Base-by-base conservation (phyloP, 2,113 vertebrate genomes). In the Tragelaphus strepsiceros region DNA sequence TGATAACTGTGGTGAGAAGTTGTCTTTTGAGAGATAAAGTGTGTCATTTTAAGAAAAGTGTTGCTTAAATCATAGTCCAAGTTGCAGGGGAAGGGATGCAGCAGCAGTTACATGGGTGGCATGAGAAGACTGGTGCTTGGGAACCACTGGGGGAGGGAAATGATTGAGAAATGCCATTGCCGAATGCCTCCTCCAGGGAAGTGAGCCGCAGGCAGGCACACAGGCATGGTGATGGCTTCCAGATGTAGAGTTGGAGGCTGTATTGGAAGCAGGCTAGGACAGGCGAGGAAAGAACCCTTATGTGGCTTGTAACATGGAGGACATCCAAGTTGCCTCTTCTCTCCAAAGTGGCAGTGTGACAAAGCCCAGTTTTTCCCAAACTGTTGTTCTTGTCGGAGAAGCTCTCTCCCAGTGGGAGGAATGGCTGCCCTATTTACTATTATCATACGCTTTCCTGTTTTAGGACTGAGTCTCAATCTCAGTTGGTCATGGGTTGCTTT, bases 361-460 rank as follows among this genome's bases (percentile, higher is more conserved):
- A 56, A 64, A 78, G 28, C 54, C 54, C 51, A 62, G n/a, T 53
- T 84, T 51, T 51, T 6, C 26, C 67, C 24, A n/a, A 9, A 11
- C 26, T 32, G 15, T 3, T 58, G 5, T 87, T 74, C 39, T 56
- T 82, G 16, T 6, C 35, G 22, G 12, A 32, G 39, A 7, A 39
- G 21, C n/a, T 67, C 24, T 51, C 78, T 26, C 54, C 43, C 12
- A 14, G 3, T 4, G 30, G 4, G 7, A 21, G 7, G 35, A 28
- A 11, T 39, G 84, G 17, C 71, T 14, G 2, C 32, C 17, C 2
- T 14, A 0, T 74, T 17, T 11, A 53, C 54, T 17, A 0, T 58
- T 17, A 0, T 43, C 11, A 0, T 0, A 15, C 4, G 2, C 1
- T 19, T 5, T 28, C 39, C 15, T 11, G 28, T 59, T 49, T 43